These are phyloP conservation scores for Batillaria attramentaria DNA, from an alignment of 1,140 invertebrate species.

Conservation along the genomic window DNA sequence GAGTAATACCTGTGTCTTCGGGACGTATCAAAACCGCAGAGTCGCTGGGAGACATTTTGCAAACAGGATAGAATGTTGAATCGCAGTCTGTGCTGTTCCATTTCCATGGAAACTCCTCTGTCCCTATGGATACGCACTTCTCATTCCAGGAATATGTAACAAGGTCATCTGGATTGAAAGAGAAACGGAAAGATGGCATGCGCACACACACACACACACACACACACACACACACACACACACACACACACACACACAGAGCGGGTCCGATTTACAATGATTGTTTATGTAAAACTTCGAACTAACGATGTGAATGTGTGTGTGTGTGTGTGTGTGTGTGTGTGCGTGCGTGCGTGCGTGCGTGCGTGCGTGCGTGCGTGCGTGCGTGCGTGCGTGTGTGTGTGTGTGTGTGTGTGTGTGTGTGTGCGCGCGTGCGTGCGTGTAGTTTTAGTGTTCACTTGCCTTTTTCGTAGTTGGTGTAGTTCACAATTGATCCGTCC, in stretches of 20 bases:
- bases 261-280: background rate
- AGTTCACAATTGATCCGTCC: background rate
- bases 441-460: background rate
- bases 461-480: too few species aligned
- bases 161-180: background rate
- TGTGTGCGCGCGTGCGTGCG: too few species aligned
- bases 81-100: background rate
- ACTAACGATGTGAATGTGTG: too few species aligned
- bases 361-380: too few species aligned
- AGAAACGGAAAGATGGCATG: background rate
- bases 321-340: too few species aligned
- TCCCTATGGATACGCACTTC: background rate
- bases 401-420: too few species aligned
- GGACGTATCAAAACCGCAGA: background rate
- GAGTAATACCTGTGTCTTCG: too few species aligned
- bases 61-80: background rate
- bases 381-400: too few species aligned
- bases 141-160: too few species aligned
- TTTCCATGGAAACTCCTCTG: background rate
- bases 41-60: background rate
- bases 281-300: background rate
- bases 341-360: too few species aligned
- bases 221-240: conserved; percentile 18
- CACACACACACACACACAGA: conserved; percentile 16
- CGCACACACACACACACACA: conserved; percentile 11